These are phyloP conservation scores for Cacatua alba DNA, from an alignment of 2,113 vertebrate genomes.

Conservation along the genomic window DNA sequence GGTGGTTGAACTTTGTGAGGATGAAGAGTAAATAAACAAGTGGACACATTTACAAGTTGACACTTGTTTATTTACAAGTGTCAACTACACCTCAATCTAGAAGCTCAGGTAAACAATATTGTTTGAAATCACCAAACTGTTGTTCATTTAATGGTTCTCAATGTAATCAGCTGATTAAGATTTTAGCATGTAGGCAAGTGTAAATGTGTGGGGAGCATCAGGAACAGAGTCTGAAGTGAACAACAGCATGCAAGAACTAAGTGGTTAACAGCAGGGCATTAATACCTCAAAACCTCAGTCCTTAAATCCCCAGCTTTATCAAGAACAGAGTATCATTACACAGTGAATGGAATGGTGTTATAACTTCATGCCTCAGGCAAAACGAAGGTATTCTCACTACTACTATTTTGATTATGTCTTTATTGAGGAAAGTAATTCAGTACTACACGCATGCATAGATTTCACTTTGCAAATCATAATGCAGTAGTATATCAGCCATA, in stretches of 20 bases:
- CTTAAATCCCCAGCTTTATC: not conserved
- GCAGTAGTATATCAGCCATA: not conserved
- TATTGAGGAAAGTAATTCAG: not conserved
- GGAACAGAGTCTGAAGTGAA: not conserved
- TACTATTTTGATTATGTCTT: not conserved
- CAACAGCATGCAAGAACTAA: not conserved
- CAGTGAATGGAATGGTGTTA: not conserved
- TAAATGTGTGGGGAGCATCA: not conserved
- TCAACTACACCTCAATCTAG: not conserved
- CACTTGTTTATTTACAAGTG: not conserved
- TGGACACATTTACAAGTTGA: not conserved
- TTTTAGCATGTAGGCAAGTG: not conserved
- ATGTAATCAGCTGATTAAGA: not conserved
- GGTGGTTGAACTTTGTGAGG: not conserved
- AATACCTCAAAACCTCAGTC: not conserved
- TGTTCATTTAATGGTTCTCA: not conserved
- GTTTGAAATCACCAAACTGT: not conserved
- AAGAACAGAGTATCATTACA: not conserved
- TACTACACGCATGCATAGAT: not conserved
- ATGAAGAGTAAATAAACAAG: not conserved
- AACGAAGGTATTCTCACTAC: not conserved
- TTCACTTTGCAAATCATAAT: not conserved
- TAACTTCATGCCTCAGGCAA: not conserved
- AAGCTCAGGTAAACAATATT: not conserved
- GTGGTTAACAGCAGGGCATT: not conserved